phyloP scores from a whole-genome alignment of 2,888 invertebrate species.

The Agrochola circellaris region DNA sequence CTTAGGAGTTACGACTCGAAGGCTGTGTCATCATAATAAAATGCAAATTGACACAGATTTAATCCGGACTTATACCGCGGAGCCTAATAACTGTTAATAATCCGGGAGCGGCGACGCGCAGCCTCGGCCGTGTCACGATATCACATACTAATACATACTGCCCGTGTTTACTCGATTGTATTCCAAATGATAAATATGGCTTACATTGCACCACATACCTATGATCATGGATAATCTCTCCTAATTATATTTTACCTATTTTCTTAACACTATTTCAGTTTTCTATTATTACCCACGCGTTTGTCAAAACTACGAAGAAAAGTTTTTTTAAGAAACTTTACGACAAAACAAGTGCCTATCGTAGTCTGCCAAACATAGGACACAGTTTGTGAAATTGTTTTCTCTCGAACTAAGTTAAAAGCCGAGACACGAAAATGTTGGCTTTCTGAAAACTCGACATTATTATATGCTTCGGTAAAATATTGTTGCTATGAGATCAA shows the following conservation, averaged over 20 bases:
- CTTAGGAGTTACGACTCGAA: constrained; percentile 84
- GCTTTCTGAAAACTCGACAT: constrained; percentile 25
- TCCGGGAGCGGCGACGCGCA: constrained; percentile 72
- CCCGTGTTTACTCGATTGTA: constrained; percentile 31
- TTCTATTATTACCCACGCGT: no score
- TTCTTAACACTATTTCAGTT: not conserved
- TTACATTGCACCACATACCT: not conserved
- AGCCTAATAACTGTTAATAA: constrained; percentile 87
- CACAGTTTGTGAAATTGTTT: constrained; percentile 32
- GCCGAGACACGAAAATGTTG: constrained; percentile 29
- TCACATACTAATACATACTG: constrained; percentile 43
- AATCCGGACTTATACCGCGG: constrained; percentile 86
- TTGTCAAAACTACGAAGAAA: constrained; percentile 7
- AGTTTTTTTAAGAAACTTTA: constrained; percentile 20
- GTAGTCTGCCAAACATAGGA: constrained; percentile 33
- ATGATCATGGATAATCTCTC: not conserved
- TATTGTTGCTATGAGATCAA: constrained; percentile 16
- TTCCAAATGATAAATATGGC: not conserved
- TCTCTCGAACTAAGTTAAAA: constrained; percentile 34
- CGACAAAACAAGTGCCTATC: constrained; percentile 30
- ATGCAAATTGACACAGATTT: constrained; percentile 89
- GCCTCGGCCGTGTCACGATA: constrained; percentile 58
- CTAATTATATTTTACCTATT: constrained; percentile 6
- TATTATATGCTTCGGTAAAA: constrained; percentile 18
- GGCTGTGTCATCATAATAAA: constrained; percentile 86